Evolutionary conservation across 1,140 invertebrate species (phyloP), one percentile per base, ranked within the genome.

Genomic region (Metaphire vulgaris): DNA sequence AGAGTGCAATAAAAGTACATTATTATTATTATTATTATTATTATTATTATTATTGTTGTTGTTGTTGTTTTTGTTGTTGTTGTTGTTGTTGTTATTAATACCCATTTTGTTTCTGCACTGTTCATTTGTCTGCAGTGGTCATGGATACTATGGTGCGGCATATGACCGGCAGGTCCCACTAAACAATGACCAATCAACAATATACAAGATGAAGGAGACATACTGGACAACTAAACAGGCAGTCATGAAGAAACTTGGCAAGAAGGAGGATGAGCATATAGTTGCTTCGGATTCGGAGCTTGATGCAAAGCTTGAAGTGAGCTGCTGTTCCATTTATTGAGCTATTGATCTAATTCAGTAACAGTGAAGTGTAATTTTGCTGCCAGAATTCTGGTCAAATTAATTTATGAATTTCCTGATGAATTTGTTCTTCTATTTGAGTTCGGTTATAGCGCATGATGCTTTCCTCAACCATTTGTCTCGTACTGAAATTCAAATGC

Each of bases 161-260:
- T 85, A 85, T 79, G 84, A 85, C 75, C 80, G 82, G 15, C 81
- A 81, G 79, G 82, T 74, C 31, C 56, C 66, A 14, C 26, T 71
- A 77, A 83, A 86, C 70, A 83, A 85, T 72, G 87, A 88, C 76
- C 86, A 86, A 68, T 90, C 90, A 34, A 87, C 90, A 0, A 86
- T 92, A 0, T 88, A 89, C 30, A 92, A 93, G 84, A 92, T 97
- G 90, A 94, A 98, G 84, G 93, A 97, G 85, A 94, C 97, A 79
- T 99, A 95, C 87, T 99, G 96, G 96, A 92, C 98, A 33, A 98
- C 97, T 1, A 99, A 98, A 84, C 96, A 98, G 87, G 91, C 93
- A 69, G 91, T 99, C 32, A 91, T 96, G 74, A 89, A 93, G 81
- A 98, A 97, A 88, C 88, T 99, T 26, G 96, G 96, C 2, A 94